Conservation (phyloP, 2,113 vertebrate species). For the rabbit (Oryctolagus cuniculus) region mOryCun1.1 NC_091440.1:111543501-111544000, state of each 20-base stretch:
- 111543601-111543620: neutral
- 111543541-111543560: neutral
- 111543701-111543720: neutral
- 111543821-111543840: neutral
- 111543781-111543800: neutral
- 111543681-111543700: neutral
- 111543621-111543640: neutral
- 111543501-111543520: too few species aligned
- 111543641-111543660: neutral
- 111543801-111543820: slow-evolving; percentile 46
- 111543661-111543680: neutral
- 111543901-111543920: slow-evolving; percentile 39
- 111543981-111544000: neutral
- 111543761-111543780: neutral
- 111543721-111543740: neutral
- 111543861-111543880: neutral
- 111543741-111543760: neutral
- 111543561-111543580: neutral
- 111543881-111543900: neutral
- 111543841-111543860: neutral
- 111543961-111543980: neutral
- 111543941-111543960: neutral
- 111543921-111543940: slow-evolving; percentile 5
- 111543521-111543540: too few species aligned
- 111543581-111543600: neutral